Base-by-base conservation (phyloP, 2,113 vertebrate species). In the Brachyhypopomus gauderio region DNA sequence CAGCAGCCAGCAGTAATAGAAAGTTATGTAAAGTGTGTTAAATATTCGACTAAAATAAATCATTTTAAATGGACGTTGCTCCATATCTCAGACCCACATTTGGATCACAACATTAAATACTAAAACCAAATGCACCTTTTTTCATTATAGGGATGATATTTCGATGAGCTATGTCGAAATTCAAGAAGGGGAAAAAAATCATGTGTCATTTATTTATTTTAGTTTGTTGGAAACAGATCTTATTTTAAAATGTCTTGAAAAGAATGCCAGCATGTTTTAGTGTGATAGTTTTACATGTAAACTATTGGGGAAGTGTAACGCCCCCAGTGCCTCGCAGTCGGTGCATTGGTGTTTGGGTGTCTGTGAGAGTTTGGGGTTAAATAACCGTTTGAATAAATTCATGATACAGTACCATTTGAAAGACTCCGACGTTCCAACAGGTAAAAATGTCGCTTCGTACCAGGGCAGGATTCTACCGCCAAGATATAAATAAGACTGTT, bases 401-500 rank as follows among this genome's bases (percentile, higher is more conserved):
- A 36, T 66, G 71, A 81, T n/a, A 64, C 2, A 75, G 72, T 11
- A 1, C 16, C 9, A 16, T 30, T 12, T 1, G 19, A 14, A 60
- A 59, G 5, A 45, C 67, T 55, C 67, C 67, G 80, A 27, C 64
- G 8, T 60, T 20, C 20, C 38, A 19, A n/a, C 34, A 6, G 27
- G 36, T 19, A 36, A 85, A 73, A 1, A 94, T 94, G 93, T 88
- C 92, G 70, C 55, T 89, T 23, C 87, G 91, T 20, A 87, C 87
- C 75, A 85, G 93, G 84, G 87, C 91, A 4, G 96, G 95, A 69
- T 98, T 94, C 75, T 95, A 94, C 90, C 93, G 93, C 71, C 95
- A 96, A 90, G 96, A 97, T 75, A 89, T 98, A 6, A 94, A 95
- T 89, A 94, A 94, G 85, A 97, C 96, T 0, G 88, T 90, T 56